Evolutionary conservation across 2,113 vertebrate genomes (phyloP), one percentile per base, ranked within the genome.

Genomic region (Leptocoma aspasia): DNA sequence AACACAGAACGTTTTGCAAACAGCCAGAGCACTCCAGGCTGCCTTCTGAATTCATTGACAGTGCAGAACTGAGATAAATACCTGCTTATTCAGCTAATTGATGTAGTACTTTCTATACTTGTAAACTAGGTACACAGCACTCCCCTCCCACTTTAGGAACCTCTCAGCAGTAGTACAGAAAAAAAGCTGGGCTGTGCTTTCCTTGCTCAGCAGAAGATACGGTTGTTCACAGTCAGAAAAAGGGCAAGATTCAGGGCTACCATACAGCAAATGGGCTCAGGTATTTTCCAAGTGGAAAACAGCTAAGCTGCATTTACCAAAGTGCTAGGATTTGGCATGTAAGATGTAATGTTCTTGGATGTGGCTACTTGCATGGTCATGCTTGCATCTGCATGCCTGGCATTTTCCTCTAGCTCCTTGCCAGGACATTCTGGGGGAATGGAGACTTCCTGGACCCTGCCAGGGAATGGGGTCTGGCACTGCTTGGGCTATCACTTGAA

Each of bases 11-110:
- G 0, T 26, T 83, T 76, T 89, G 42, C 17, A 65, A 56, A 66
- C 0, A 0, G 26, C 1, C 2, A 63, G 35, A 82, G 14, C 14
- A 3, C 13, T 82, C 41, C 54, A 41, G 19, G 19, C 45, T 83
- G 28, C 39, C 50, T 80, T 59, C 49, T 90, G 16, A 26, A n/a
- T 16, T 83, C 70, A 47, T 50, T 52, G 78, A 16, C 1, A 2
- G 16, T 28, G 37, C 71, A 83, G 63, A 72, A 49, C 7, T 13
- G 22, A 79, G 85, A 85, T 41, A 71, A 87, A 79, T 39, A 59
- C 30, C n/a, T 71, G 26, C n/a, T 86, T 65, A 31, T 56, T 68
- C 57, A 79, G 61, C 28, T 65, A 49, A 37, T 10, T 56, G 44
- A 18, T 31, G 23, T 31, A 57, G 10, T 26, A 20, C 27, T 57